Percentiles rank a stretch among this genome's conserved stretches.
phyloP scores from a whole-genome alignment of 2,113 vertebrate genomes.

The Chamaetylas fuelleborni region DNA sequence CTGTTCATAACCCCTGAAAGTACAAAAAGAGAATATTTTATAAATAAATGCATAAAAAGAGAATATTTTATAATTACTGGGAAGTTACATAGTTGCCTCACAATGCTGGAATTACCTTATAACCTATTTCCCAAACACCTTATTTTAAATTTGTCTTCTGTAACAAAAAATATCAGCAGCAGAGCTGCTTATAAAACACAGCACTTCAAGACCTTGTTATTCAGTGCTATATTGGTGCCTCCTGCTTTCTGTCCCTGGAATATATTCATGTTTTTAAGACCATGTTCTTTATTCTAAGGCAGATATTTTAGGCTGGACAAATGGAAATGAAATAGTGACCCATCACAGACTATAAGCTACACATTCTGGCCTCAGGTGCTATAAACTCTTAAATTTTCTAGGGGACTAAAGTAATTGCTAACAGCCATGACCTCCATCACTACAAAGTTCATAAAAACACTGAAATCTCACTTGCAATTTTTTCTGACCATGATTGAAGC shows the following conservation, averaged over 20 bases:
- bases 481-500: not conserved
- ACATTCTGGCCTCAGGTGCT: not conserved
- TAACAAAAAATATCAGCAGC: not conserved
- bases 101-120: not conserved
- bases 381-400: not conserved
- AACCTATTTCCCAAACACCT: not conserved
- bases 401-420: not conserved
- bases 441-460: not conserved
- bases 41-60: not conserved
- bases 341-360: not conserved
- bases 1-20: not conserved
- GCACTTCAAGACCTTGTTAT: accelerated
- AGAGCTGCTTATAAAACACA: not conserved
- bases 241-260: not conserved
- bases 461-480: not conserved
- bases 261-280: not conserved
- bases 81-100: not conserved
- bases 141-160: not conserved
- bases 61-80: not conserved
- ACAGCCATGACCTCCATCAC: not conserved
- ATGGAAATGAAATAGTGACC: not conserved
- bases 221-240: not conserved
- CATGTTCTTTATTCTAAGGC: not conserved
- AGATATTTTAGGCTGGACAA: not conserved
- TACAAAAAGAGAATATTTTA: not conserved